Base-by-base conservation (phyloP, 2,888 invertebrate genomes). In the Brachylomia viminalis region DNA sequence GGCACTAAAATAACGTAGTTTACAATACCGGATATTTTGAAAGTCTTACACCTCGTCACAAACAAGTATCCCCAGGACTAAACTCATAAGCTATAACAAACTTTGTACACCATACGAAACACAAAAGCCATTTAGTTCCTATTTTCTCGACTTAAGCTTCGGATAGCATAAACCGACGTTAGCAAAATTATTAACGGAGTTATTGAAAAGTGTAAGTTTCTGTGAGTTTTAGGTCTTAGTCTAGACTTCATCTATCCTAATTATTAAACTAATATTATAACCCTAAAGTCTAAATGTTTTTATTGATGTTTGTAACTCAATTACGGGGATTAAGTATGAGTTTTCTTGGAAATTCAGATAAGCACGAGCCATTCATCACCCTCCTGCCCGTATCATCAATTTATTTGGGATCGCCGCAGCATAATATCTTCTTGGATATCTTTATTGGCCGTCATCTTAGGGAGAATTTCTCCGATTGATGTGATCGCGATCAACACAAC, bases 191-290 rank as follows among this genome's bases (percentile, higher is more conserved):
- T 38, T 61, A 74, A 84, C 54, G 42, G 23, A 10, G 15, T 62
- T 69, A 70, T 66, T 59, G 38, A 72, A n/a, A 69, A 58, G 49
- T 45, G 30, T 69, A 61, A 67, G 33, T 84, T 84, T 84, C 38
- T 62, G 61, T 73, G 59, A 27, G 58, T 58, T 72, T 66, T 47
- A 47, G 33, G 47, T 62, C 42, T 67, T n/a, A 70, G 70, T 66
- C 74, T 74, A 80, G 70, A 70, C 74, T 80, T 8, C 56, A 84
- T 73, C 20, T 64, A 45, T 83, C 23, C 67, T 68, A 58, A 61
- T 84, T 84, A 80, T 66, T 54, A 17, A 56, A 62, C 49, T 84
- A 58, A 72, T 65, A 47, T 70, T 66, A 56, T 84, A 73, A 72
- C 69, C 45, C 20, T n/a, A 42, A 77, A 79, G 56, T 61, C 27